Evolutionary conservation across 2,888 invertebrate species (phyloP).

Genomic region (Agrochola lychnidis): DNA sequence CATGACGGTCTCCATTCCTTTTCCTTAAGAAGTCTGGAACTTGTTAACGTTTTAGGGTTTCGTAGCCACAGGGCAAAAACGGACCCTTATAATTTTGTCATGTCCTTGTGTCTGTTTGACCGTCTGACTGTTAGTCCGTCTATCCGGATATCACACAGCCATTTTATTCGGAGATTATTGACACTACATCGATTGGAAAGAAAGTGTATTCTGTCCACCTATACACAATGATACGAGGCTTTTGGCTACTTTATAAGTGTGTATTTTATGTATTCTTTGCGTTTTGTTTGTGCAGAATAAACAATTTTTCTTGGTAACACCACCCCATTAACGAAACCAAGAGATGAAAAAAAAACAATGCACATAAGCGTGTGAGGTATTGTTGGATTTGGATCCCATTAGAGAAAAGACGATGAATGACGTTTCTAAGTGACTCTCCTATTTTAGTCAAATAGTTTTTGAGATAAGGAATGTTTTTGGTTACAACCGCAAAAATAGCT

Average conservation of each 20-base stretch:
- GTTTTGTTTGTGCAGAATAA: too few species aligned
- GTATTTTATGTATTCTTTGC: too few species aligned
- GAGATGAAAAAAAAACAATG: not conserved
- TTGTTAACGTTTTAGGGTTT: constrained; percentile 24
- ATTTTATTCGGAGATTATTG: not conserved
- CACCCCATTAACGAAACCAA: too few species aligned
- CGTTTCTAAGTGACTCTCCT: not conserved
- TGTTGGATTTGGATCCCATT: not conserved
- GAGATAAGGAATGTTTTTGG: fast-evolving
- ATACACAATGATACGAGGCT: not conserved
- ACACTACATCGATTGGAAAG: not conserved
- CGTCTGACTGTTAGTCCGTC: not conserved
- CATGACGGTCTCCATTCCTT: constrained; percentile 25
- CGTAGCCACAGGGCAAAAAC: not conserved
- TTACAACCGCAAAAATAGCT: too few species aligned
- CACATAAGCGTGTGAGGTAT: not conserved
- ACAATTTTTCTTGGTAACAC: too few species aligned
- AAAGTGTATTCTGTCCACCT: not conserved
- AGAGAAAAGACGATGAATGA: not conserved
- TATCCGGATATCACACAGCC: not conserved
- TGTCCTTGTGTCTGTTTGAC: not conserved
- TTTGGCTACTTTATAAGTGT: too few species aligned
- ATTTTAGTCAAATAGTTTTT: not conserved
- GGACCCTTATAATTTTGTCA: not conserved
- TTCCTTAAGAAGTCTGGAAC: constrained; percentile 29